Base-by-base conservation (phyloP, 2,113 vertebrate genomes). In the Athene noctua region DNA sequence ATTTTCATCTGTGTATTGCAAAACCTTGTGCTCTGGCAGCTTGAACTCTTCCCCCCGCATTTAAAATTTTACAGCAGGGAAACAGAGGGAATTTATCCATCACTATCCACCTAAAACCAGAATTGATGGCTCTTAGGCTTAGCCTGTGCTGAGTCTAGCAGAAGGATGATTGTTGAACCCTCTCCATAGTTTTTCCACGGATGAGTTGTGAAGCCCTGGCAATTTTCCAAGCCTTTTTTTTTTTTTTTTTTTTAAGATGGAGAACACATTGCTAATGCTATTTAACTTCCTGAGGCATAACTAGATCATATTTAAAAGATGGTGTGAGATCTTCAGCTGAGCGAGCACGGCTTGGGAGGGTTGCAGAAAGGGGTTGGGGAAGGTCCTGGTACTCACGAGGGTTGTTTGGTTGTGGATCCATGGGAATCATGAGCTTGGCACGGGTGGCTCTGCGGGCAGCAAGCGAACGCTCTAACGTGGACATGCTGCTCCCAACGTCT, bases 341-440 rank as follows among this genome's bases (percentile, higher is more conserved):
- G 19, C 8, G 21, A 81, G 29, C 25, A 10, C 2, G 2, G 55
- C 14, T 47, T 11, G 42, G 0, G 4, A 21, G 6, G 13, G 40
- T 40, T 15, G 34, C 23, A 25, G 59, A 27, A 51, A 7, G 10
- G 23, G 32, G 16, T 2, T 6, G 5, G 25, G 34, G 17, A 52
- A 34, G 47, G 15, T 14, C 1, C 8, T 3, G 23, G 65, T 46
- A 97, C 98, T 98, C 90, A 99, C 99, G 97, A n/a, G 99, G 98
- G 96, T 99, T 99, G 97, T 58, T 99, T 10, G 99, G 98, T 92
- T 99, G 99, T 0, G 99, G 98, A 55, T 99, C 99, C 98, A 99
- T 99, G 6, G 99, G 99, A 73, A 99, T 99, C 99, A 99, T 99
- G 95, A 99, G 98, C 86, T 99, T 99, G 67, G 98, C 97, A 29